Evolutionary conservation across 2,888 invertebrate genomes (phyloP), one percentile per base, ranked within the genome.

Genomic region (Caenorhabditis auriculariae): DNA sequence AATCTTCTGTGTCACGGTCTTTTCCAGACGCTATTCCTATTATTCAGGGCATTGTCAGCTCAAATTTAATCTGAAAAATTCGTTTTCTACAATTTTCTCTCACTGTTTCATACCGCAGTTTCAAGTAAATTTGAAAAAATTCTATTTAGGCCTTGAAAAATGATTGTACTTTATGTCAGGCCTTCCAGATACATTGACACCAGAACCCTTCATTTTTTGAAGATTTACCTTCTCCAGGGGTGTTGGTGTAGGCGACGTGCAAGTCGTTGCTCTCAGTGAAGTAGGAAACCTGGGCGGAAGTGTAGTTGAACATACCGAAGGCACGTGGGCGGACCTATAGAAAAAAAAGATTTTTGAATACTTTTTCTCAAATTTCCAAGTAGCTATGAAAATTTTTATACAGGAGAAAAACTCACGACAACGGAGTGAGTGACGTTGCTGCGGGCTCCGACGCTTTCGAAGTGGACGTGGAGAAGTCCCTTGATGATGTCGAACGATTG

Each of bases 221-320:
- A n/a, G n/a, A 92, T 53, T 90, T 90, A 67, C 94, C 94, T 85
- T 96, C 92, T 54, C 96, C 96, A 6, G 95, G 96, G 72, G 94
- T 90, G 75, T 93, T 94, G 76, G 88, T 88, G 62, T 86, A 86
- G 23, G 87, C 87, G 79, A 88, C 67, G 41, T 72, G 68, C 27
- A 72, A 64, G 21, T 75, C 85, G 38, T 82, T 81, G 84, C 93
- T 93, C 62, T 88, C 88, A 43, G 89, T 86, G 77, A 88, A 89
- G 85, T 98, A 98, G 42, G 88, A 88, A 54, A 67, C 66, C 37
- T 66, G 62, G 63, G 96, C 96, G 49, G 94, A 89, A 2, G 94
- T 91, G 83, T 98, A 96, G 84, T 98, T 98, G 86, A 93, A 95
- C 83, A 91, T 91, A 28, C 96, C 96, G 81, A 87, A 91, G 80